Evolutionary conservation across 1,140 invertebrate genomes (phyloP).

Genomic region (Macrostomum lignano): DNA sequence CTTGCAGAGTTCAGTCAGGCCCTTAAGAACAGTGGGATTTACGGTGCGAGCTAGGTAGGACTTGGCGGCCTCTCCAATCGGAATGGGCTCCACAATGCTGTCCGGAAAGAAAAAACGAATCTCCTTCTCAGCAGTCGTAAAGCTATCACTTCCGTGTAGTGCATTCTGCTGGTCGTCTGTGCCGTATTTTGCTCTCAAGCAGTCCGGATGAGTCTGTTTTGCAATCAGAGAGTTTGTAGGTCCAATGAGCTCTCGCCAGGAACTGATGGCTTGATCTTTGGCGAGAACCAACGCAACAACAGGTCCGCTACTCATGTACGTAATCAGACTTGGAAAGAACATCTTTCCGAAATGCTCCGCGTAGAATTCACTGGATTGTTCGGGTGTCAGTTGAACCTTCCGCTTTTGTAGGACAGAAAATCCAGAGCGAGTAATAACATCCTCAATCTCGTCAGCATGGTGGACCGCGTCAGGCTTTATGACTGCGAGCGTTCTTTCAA

Average conservation of each 20-base stretch:
- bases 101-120: conserved; percentile 52
- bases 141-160: conserved; percentile 24
- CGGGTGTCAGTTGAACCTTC: conserved; percentile 41
- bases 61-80: conserved; percentile 27
- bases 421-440: too few relatives aligned
- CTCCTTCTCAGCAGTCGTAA: conserved; percentile 20
- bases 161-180: conserved; percentile 33
- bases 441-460: conserved; percentile 39
- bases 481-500: conserved; percentile 36
- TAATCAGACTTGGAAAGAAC: conserved; percentile 42
- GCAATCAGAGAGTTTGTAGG: conserved; percentile 36
- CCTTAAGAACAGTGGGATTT: conserved; percentile 37
- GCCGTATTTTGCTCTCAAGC: conserved; percentile 41
- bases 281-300: conserved; percentile 41
- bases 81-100: conserved; percentile 33
- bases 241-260: conserved; percentile 41
- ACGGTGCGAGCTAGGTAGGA: conserved; percentile 40
- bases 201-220: conserved; percentile 39
- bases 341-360: conserved; percentile 38
- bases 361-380: conserved; percentile 52
- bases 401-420: conserved; percentile 35
- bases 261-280: conserved; percentile 35
- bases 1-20: conserved; percentile 38
- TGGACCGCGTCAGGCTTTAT: conserved; percentile 48
- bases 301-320: conserved; percentile 43